Evolutionary conservation across 2,797 vertebrate genomes (phyloP), one percentile per base, ranked within the genome.

Genomic region (Sebastes melanostomus): DNA sequence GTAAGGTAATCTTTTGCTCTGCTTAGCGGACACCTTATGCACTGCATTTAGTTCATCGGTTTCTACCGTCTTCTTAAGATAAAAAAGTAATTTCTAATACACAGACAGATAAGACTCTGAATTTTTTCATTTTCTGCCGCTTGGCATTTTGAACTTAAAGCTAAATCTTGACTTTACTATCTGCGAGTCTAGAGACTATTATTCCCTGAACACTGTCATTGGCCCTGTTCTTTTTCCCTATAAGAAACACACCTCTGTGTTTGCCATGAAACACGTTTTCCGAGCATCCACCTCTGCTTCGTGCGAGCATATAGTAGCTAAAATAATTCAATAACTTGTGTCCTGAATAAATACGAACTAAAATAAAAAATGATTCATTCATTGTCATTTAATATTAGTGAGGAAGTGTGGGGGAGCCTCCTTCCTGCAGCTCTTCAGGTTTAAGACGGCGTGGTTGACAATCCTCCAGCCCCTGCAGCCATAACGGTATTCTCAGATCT

Each of bases 71-170:
- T 79, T 85, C 75, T 78, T 77, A 76, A 93, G 90, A 93, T 92
- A 88, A 93, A 91, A 91, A 92, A 93, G 90, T 90, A 78, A 94
- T 92, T 91, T 92, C 83, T 89, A 86, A 88, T 85, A 88, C 86
- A 85, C 67, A 71, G 54, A 79, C 66, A 88, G 90, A 94, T 93
- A 93, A 93, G 84, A 83, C 84, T 72, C 27, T 55, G 83, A 88
- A 79, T 69, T 30, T 86, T 89, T 88, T 88, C 72, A 88, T 92
- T 91, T 91, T 88, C 83, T 86, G 55, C 87, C 72, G 30, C 68
- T 24, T 86, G 83, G 67, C 85, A 91, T 88, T 92, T 92, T 91
- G 84, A 90, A 92, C 88, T 86, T 76, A 81, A 77, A 75, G 77
- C 70, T 75, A 70, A 85, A 86, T 88, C 86, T 88, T 81, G 78